Evolutionary conservation across 1,140 invertebrate genomes (phyloP).

Genomic region (Zaprionus vittiger): DNA sequence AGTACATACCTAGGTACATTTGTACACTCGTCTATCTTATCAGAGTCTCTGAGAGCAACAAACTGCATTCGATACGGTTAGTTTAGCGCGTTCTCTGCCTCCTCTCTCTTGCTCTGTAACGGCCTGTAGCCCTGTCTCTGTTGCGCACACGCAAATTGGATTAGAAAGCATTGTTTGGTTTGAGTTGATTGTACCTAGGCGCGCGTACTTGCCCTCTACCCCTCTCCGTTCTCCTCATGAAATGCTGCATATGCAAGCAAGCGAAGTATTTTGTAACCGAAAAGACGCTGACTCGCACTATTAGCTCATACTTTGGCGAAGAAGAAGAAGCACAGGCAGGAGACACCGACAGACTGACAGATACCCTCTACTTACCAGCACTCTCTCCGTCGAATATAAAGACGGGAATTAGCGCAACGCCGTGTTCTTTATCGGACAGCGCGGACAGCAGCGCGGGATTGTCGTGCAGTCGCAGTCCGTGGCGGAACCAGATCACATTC

Average conservation of each 20-base stretch:
- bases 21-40: conserved; percentile 18
- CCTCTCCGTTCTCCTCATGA: neutral
- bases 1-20: neutral
- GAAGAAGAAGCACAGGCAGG: neutral
- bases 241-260: neutral
- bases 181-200: conserved; percentile 17
- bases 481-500: conserved; percentile 88
- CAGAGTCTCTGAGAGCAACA: conserved; percentile 36
- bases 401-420: conserved; percentile 86
- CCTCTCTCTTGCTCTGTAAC: conserved; percentile 7
- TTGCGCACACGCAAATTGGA: conserved; percentile 45
- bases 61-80: conserved; percentile 18
- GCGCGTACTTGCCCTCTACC: conserved; percentile 18
- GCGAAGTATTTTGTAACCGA: conserved; percentile 57
- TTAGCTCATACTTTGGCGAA: conserved; percentile 50
- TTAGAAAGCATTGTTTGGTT: conserved; percentile 61
- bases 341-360: neutral
- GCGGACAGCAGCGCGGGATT: conserved; percentile 89
- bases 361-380: conserved; percentile 85
- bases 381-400: conserved; percentile 91
- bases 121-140: conserved; percentile 7
- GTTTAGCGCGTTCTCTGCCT: no score
- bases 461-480: conserved; percentile 90
- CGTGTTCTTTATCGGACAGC: conserved; percentile 84
- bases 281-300: conserved; percentile 41